Evolutionary conservation across 2,888 invertebrate species (phyloP).

Genomic region (Campaea margaritaria): DNA sequence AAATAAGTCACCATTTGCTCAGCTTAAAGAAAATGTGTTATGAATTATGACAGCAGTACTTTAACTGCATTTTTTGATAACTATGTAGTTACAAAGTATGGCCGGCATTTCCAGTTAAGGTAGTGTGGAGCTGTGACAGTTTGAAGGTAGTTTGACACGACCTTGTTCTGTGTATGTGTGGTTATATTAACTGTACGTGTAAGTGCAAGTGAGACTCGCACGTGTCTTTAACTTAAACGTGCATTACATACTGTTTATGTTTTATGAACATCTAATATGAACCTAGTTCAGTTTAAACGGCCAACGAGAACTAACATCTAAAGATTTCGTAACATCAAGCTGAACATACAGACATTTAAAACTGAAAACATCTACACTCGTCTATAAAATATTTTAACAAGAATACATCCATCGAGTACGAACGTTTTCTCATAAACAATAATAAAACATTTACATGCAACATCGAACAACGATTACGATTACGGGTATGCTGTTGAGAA

Average conservation of each 20-base stretch:
- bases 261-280: slow-evolving; percentile 23
- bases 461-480: slow-evolving; percentile 58
- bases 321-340: slow-evolving; percentile 13
- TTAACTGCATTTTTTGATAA: too few relatives aligned
- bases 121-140: not conserved
- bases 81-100: too few relatives aligned
- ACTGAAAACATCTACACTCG: slow-evolving; percentile 19
- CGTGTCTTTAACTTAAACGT: slow-evolving; percentile 19
- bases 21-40: too few relatives aligned
- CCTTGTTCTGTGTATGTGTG: slow-evolving; percentile 3
- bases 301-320: slow-evolving; percentile 15
- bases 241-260: slow-evolving; percentile 18
- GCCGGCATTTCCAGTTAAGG: too few relatives aligned
- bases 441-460: slow-evolving; percentile 63
- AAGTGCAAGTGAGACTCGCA: not conserved
- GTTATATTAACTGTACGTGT: not conserved
- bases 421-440: slow-evolving; percentile 25
- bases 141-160: slow-evolving; percentile 5
- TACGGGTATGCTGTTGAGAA: slow-evolving; percentile 9
- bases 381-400: slow-evolving; percentile 20
- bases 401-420: slow-evolving; percentile 23
- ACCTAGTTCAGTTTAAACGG: slow-evolving; percentile 24
- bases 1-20: too few relatives aligned
- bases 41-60: too few relatives aligned
- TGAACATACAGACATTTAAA: slow-evolving; percentile 25